A percentile compares a stretch with the other conserved stretches of the same genome.
Conservation (phyloP, 2,113 vertebrate genomes). For the Egretta garzetta region DNA sequence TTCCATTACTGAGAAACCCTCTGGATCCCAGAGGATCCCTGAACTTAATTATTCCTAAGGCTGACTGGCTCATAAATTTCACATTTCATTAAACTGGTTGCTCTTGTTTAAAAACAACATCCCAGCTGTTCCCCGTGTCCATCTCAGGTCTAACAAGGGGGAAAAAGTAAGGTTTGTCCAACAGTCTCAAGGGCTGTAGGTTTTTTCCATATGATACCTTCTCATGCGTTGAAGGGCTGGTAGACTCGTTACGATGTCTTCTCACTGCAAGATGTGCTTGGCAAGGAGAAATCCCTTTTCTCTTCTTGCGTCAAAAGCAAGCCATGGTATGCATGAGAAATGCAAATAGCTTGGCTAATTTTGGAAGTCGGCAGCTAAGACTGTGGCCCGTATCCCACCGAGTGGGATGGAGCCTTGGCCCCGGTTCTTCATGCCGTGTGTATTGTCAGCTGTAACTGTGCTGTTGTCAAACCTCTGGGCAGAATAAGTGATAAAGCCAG, state of each 20-base stretch:
- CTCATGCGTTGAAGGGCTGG: background rate
- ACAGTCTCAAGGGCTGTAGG: background rate
- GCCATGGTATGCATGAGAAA: background rate
- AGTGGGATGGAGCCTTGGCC: background rate
- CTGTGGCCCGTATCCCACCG: background rate
- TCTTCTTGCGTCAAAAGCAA: background rate
- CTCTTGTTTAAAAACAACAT: background rate
- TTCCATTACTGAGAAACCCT: background rate
- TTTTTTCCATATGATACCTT: background rate
- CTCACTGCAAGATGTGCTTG: background rate
- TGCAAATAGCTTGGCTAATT: background rate
- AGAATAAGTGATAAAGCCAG: background rate
- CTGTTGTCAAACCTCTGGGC: background rate
- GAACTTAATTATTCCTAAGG: background rate
- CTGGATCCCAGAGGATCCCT: background rate
- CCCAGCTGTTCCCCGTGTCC: background rate
- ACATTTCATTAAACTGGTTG: background rate
- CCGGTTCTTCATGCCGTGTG: background rate
- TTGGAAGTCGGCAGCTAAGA: background rate
- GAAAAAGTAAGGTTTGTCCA: background rate
- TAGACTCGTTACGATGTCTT: background rate
- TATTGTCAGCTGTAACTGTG: background rate
- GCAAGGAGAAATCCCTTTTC: background rate
- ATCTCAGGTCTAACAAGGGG: background rate
- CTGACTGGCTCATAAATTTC: conserved; percentile 7